Evolutionary conservation across 2,113 vertebrate species (phyloP).

Genomic region (Butastur rufipennis): DNA sequence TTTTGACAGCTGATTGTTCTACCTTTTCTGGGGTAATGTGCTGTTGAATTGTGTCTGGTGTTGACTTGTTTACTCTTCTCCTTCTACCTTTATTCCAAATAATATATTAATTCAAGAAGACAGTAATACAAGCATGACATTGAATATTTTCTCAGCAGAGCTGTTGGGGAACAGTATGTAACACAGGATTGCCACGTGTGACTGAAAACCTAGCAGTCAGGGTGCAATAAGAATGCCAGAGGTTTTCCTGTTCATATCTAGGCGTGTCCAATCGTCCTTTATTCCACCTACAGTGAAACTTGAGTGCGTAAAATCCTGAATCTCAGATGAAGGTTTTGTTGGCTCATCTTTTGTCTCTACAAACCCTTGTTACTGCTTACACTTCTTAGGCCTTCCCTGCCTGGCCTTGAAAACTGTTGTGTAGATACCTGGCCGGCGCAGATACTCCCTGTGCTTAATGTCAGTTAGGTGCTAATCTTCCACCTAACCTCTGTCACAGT

Average conservation of each 20-base stretch:
- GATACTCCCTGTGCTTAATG: not conserved
- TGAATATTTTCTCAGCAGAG: not conserved
- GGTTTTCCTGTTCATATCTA: not conserved
- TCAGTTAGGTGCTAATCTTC: not conserved
- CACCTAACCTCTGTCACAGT: not conserved
- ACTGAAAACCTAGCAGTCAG: not conserved
- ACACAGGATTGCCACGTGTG: not conserved
- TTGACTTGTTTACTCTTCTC: not conserved
- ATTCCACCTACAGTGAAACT: not conserved
- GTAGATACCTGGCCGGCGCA: not conserved
- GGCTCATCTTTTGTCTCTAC: not conserved
- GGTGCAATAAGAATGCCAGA: not conserved
- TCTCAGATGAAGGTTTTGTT: not conserved
- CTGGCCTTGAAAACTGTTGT: not conserved
- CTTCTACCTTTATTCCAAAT: not conserved
- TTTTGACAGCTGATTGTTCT: not conserved
- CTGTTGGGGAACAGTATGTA: not conserved
- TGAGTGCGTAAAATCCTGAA: not conserved
- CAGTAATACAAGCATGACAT: not conserved
- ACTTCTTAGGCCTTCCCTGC: not conserved
- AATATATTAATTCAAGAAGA: not conserved
- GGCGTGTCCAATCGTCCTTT: not conserved
- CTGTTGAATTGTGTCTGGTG: not conserved
- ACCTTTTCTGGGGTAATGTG: not conserved
- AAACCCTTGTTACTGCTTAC: not conserved